A percentile compares a stretch with the other conserved stretches of the same genome.
These are phyloP conservation scores for Laticauda colubrina DNA, from an alignment of 2,113 vertebrate species.

Conservation along the genomic window DNA sequence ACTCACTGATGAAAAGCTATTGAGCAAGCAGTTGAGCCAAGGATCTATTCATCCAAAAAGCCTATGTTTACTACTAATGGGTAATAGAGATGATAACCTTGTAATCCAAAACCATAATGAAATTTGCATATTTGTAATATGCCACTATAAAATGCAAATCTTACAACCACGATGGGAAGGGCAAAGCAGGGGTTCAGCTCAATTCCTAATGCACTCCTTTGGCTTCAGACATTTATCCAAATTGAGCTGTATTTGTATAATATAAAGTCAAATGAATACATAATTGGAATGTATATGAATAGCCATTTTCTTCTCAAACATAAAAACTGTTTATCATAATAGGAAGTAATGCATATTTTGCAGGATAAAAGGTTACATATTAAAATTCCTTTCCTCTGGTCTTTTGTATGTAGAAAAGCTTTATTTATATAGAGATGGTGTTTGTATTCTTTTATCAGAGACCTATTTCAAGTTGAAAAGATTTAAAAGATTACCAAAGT, in stretches of 20 bases:
- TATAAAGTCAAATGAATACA: constrained; percentile 72
- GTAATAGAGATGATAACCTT: constrained; percentile 71
- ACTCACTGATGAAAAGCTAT: constrained; percentile 59
- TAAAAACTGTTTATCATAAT: constrained; percentile 73
- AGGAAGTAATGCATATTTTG: constrained; percentile 71
- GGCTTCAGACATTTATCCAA: constrained; percentile 71
- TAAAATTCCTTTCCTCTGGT: constrained; percentile 61
- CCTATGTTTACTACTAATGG: constrained; percentile 69
- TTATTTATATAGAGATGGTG: constrained; percentile 58
- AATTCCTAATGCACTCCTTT: constrained; percentile 68
- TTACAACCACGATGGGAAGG: constrained; percentile 67
- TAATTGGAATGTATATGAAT: constrained; percentile 73
- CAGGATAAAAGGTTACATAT: constrained; percentile 70
- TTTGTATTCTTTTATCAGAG: constrained; percentile 50
- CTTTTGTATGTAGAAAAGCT: constrained; percentile 58
- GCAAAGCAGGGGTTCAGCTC: constrained; percentile 57
- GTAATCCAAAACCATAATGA: constrained; percentile 71
- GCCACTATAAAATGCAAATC: constrained; percentile 70
- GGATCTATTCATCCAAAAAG: constrained; percentile 65
- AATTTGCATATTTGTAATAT: constrained; percentile 74
- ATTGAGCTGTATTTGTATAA: constrained; percentile 69
- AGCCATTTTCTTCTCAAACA: constrained; percentile 69
- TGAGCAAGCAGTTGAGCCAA: constrained; percentile 63
- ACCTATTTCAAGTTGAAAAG: constrained; percentile 31
- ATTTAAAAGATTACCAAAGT: constrained; percentile 59